Conservation (phyloP, 2,113 vertebrate genomes). For the Kryptolebias marmoratus region DNA sequence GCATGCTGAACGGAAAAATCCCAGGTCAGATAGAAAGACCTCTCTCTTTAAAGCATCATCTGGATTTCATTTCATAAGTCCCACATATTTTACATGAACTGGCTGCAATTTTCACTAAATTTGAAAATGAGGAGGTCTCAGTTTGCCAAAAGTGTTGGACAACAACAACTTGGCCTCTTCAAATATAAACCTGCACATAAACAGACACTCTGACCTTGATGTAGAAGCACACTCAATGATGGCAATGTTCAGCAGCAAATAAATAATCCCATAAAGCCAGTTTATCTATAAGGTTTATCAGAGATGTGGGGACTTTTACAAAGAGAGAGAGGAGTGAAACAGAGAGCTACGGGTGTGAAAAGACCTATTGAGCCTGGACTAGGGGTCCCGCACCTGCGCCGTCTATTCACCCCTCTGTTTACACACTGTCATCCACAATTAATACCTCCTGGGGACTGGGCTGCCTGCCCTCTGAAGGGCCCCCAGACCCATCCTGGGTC, state of each 20-base stretch:
- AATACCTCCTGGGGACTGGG: constrained; percentile 76
- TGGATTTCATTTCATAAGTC: constrained; percentile 83
- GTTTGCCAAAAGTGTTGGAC: constrained; percentile 33
- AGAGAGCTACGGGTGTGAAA: constrained; percentile 75
- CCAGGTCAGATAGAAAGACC: constrained; percentile 71
- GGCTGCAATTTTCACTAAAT: constrained; percentile 73
- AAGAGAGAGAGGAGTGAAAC: constrained; percentile 36
- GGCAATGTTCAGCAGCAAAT: constrained; percentile 55
- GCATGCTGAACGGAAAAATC: constrained; percentile 59
- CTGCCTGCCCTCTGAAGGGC: constrained; percentile 73
- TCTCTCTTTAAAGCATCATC: constrained; percentile 78
- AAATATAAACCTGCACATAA: constrained; percentile 33
- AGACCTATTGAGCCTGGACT: constrained; percentile 76
- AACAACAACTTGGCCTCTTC: constrained; percentile 39
- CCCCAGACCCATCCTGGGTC: constrained; percentile 75
- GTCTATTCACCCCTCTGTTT: constrained; percentile 84
- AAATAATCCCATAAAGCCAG: constrained; percentile 52
- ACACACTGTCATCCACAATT: constrained; percentile 87
- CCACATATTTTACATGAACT: constrained; percentile 80
- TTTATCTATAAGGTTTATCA: constrained; percentile 46
- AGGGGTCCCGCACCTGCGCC: constrained; percentile 82
- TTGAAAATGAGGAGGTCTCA: constrained; percentile 54
- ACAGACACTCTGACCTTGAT: constrained; percentile 26
- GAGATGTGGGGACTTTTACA: constrained; percentile 51
- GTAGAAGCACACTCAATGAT: constrained; percentile 17